Conservation (phyloP, 2,113 vertebrate genomes). For the Cololabis saira region DNA sequence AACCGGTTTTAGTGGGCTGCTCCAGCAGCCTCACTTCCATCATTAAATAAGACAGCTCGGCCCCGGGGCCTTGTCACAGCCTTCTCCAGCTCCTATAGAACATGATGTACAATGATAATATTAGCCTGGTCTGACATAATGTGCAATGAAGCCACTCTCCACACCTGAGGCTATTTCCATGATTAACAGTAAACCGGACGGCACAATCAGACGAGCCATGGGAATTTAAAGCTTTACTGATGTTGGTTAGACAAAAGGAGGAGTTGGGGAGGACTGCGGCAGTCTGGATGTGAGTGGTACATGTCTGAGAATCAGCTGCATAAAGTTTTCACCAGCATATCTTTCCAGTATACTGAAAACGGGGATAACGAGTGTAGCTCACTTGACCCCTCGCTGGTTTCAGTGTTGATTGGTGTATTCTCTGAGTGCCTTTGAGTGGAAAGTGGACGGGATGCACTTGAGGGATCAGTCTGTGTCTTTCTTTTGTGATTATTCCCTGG, state of each 20-base stretch:
- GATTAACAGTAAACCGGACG: not conserved
- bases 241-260: not conserved
- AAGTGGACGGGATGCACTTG: conserved; percentile 1
- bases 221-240: not conserved
- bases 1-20: conserved; percentile 49
- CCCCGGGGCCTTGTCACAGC: conserved; percentile 44
- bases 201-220: not conserved
- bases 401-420: not conserved
- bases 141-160: conserved; percentile 20
- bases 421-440: not conserved
- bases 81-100: conserved; percentile 37
- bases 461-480: conserved; percentile 5
- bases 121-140: conserved; percentile 39
- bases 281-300: no score
- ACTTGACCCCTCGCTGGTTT: no score
- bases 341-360: not conserved
- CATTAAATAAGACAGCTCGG: conserved; percentile 56
- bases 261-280: no score
- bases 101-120: conserved; percentile 42
- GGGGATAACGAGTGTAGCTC: not conserved
- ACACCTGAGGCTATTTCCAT: conserved; percentile 17
- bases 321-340: not conserved
- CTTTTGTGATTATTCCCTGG: conserved; percentile 27
- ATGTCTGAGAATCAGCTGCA: not conserved
- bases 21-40: conserved; percentile 45